Percentiles rank a stretch among this genome's conserved stretches.
Evolutionary conservation across 2,888 invertebrate species (phyloP).

Genomic region (Tortrix viridana): DNA sequence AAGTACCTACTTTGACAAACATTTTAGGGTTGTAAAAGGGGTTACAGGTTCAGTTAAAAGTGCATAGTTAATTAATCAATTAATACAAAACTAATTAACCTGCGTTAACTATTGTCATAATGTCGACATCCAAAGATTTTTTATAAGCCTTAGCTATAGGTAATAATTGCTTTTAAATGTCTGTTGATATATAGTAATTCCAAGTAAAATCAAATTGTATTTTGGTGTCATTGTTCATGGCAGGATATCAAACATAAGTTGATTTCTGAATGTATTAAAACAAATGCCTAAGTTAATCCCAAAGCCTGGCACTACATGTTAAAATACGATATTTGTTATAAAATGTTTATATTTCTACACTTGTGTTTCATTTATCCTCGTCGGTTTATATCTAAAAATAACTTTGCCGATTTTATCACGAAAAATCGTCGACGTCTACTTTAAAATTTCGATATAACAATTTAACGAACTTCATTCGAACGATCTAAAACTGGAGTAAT

Average conservation of each 20-base stretch:
- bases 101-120: no score
- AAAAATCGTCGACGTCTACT: no score
- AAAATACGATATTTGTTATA: slow-evolving; percentile 68
- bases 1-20: no score
- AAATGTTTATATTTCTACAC: slow-evolving; percentile 77
- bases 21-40: no score
- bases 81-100: no score
- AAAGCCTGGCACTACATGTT: slow-evolving; percentile 66
- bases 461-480: no score
- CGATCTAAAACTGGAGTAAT: no score
- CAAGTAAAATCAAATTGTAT: slow-evolving; percentile 12
- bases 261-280: slow-evolving; percentile 24
- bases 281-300: slow-evolving; percentile 38
- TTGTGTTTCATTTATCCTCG: slow-evolving; percentile 46
- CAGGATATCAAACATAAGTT: slow-evolving; percentile 20
- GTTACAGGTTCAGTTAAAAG: no score
- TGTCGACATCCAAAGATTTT: not conserved
- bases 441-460: no score
- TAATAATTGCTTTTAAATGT: slow-evolving; percentile 22
- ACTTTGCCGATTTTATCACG: no score
- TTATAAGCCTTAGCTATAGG: not conserved
- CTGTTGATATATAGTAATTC: slow-evolving; percentile 12
- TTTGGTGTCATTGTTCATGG: slow-evolving; percentile 15
- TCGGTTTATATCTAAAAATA: no score
- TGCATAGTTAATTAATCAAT: no score